Conservation (phyloP, 2,113 vertebrate genomes). For the Theristicus caerulescens region DNA sequence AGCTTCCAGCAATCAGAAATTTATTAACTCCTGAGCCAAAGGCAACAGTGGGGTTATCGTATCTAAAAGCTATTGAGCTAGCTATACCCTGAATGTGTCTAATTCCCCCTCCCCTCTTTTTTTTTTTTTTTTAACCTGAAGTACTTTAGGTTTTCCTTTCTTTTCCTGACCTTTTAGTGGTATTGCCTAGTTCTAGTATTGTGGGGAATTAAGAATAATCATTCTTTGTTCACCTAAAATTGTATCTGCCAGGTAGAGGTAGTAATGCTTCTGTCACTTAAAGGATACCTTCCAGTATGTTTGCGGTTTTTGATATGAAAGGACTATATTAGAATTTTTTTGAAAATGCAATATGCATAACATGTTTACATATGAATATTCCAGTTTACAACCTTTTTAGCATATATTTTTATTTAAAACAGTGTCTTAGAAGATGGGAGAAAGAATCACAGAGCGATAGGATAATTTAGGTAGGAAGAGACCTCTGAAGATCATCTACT, state of each 20-base stretch:
- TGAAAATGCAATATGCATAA: not conserved
- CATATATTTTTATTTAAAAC: not conserved
- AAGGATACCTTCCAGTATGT: not conserved
- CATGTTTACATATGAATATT: not conserved
- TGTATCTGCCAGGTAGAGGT: not conserved
- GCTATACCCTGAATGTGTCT: not conserved
- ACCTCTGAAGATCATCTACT: not conserved
- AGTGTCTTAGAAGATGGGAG: not conserved
- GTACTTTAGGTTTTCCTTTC: not conserved
- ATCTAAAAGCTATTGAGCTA: not conserved
- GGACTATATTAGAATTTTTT: not conserved
- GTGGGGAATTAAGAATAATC: not conserved
- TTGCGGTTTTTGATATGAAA: not conserved
- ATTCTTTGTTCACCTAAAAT: not conserved
- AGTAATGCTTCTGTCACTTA: not conserved
- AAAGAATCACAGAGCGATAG: not conserved
- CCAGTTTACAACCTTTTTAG: not conserved
- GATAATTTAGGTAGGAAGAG: not conserved
- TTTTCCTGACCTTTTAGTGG: not conserved
- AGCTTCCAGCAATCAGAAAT: not conserved
- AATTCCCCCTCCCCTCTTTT: rapidly evolving
- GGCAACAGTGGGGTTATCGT: not conserved
- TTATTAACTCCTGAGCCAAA: not conserved
- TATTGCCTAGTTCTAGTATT: not conserved
- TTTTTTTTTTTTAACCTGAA: not conserved